Conservation (phyloP, 2,888 invertebrate species). For the Spodoptera exigua region DNA sequence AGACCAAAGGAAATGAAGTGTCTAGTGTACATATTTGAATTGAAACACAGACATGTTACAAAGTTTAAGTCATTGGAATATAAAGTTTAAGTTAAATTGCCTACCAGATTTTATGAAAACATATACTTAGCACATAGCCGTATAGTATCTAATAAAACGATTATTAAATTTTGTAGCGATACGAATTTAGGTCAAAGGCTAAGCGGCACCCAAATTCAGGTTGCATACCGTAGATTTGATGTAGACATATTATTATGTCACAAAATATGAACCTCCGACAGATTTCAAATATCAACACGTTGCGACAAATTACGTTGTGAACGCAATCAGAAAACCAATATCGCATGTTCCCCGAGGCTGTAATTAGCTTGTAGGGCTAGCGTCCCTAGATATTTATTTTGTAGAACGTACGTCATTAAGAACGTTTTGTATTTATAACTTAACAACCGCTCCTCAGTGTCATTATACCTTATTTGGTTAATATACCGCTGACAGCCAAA, state of each 20-base stretch:
- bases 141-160: slow-evolving; percentile 11
- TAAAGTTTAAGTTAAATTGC: too few relatives aligned
- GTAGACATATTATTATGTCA: slow-evolving; percentile 14
- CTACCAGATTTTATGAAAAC: too few relatives aligned
- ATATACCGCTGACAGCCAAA: too few relatives aligned
- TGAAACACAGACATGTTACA: background rate
- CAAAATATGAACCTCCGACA: slow-evolving; percentile 17
- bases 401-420: slow-evolving; percentile 18
- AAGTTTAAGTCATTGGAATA: background rate
- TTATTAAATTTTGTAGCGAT: slow-evolving; percentile 23
- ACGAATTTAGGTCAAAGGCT: slow-evolving; percentile 28
- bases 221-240: slow-evolving; percentile 9
- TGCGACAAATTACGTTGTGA: slow-evolving; percentile 46
- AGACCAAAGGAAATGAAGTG: slow-evolving; percentile 28
- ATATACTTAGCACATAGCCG: background rate
- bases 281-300: slow-evolving; percentile 26
- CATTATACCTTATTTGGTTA: background rate
- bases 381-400: slow-evolving; percentile 46
- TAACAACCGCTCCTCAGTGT: slow-evolving; percentile 17
- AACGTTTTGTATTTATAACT: slow-evolving; percentile 40
- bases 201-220: slow-evolving; percentile 24
- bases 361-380: slow-evolving; percentile 56
- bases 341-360: slow-evolving; percentile 48
- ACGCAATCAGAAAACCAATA: slow-evolving; percentile 64
- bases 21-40: slow-evolving; percentile 17